Conservation (phyloP, 2,113 vertebrate species). For the Bathybates hornii region DNA sequence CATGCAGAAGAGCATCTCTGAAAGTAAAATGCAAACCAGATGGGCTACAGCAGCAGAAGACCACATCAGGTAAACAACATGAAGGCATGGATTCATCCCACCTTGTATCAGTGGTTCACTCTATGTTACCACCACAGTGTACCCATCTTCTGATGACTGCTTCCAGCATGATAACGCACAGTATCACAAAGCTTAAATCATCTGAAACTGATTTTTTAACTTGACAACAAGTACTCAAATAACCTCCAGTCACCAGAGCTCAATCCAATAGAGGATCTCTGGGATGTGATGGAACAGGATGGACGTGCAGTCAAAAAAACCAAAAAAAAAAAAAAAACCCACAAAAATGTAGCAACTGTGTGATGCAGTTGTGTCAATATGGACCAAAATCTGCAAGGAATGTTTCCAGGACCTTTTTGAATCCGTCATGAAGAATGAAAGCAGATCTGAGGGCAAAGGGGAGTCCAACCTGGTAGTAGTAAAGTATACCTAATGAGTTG, state of each 20-base stretch:
- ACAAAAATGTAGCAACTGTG: background rate
- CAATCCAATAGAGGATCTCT: background rate
- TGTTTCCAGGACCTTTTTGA: background rate
- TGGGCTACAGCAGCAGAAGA: background rate
- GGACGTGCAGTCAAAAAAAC: background rate
- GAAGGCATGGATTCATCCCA: background rate
- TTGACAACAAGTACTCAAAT: background rate
- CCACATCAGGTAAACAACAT: background rate
- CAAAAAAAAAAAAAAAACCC: too few species aligned
- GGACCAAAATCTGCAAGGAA: background rate
- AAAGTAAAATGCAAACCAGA: background rate
- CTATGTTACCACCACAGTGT: background rate
- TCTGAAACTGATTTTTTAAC: background rate
- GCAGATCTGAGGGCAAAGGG: background rate
- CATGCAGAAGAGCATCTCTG: background rate
- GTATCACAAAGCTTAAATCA: background rate
- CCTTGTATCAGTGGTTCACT: background rate
- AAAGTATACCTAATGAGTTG: background rate
- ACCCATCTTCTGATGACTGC: background rate
- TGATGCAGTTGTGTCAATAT: background rate
- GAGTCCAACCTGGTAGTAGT: background rate
- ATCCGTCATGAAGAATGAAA: background rate
- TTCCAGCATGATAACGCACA: background rate
- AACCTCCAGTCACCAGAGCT: background rate
- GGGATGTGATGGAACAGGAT: background rate